phyloP scores from a whole-genome alignment of 1,140 invertebrate species.

The Drosophila ercepeae region DNA sequence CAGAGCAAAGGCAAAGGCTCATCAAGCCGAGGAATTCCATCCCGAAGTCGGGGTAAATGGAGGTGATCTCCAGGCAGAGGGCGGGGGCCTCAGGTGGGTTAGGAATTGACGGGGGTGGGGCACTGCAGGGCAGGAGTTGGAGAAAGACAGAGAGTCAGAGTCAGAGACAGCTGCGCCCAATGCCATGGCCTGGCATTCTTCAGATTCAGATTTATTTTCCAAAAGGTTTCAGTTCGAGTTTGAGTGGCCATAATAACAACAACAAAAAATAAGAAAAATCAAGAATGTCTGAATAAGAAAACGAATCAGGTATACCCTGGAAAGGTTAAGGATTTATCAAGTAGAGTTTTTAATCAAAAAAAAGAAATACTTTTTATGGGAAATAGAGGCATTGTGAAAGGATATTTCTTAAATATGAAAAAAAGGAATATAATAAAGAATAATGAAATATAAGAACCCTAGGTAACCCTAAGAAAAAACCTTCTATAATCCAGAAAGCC shows the following conservation, averaged over 20 bases:
- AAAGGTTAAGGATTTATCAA: neutral
- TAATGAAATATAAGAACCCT: neutral
- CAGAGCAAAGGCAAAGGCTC: conserved; percentile 58
- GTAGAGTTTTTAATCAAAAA: too few species aligned
- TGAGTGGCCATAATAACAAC: conserved; percentile 61
- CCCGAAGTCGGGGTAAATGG: conserved; percentile 18
- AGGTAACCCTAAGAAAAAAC: neutral
- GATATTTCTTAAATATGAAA: too few species aligned
- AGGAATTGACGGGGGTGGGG: conserved; percentile 5
- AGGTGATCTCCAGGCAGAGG: neutral
- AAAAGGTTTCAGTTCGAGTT: conserved; percentile 71
- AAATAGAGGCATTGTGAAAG: too few species aligned
- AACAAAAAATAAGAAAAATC: conserved; percentile 33
- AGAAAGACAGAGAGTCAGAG: conserved; percentile 23
- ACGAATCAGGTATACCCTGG: conserved; percentile 12
- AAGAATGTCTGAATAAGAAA: neutral
- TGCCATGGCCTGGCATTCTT: conserved; percentile 69
- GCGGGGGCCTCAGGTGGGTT: conserved; percentile 1
- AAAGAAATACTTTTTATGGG: too few species aligned
- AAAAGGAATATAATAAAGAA: too few species aligned
- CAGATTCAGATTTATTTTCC: conserved; percentile 79
- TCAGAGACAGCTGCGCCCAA: conserved; percentile 62
- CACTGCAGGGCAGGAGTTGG: conserved; percentile 4
- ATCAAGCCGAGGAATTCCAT: conserved; percentile 60
- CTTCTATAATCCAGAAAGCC: neutral